Evolutionary conservation across 2,797 vertebrate species (phyloP).

Genomic region (Mycteria americana): DNA sequence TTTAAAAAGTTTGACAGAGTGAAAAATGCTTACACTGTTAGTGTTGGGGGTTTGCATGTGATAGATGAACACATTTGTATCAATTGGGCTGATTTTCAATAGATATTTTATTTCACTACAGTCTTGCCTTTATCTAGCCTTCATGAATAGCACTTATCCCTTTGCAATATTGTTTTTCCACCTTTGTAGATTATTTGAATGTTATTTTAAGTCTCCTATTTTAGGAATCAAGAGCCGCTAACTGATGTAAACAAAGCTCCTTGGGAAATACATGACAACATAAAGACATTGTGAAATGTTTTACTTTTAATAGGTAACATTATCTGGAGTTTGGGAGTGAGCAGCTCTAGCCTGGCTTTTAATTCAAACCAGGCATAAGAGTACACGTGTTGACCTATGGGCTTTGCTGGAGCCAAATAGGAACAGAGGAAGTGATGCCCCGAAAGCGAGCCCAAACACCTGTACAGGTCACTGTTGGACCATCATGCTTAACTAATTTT

Average conservation of each 20-base stretch:
- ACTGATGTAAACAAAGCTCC: not conserved
- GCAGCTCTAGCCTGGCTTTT: constrained; percentile 48
- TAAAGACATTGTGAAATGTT: constrained; percentile 12
- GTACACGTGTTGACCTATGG: constrained; percentile 75
- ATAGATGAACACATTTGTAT: not conserved
- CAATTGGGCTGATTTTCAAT: not conserved
- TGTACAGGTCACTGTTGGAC: constrained; percentile 86
- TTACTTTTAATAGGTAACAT: constrained; percentile 20
- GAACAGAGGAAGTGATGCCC: constrained; percentile 81
- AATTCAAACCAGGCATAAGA: constrained; percentile 71
- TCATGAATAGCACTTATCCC: not conserved
- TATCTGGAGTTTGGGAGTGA: not conserved
- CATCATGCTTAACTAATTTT: constrained; percentile 91
- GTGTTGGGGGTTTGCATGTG: not conserved
- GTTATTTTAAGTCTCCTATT: not conserved
- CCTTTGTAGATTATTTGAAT: not conserved
- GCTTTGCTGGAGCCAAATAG: constrained; percentile 55
- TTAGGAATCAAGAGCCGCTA: not conserved
- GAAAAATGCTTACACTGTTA: not conserved
- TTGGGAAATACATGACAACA: not conserved
- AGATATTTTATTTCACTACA: not conserved
- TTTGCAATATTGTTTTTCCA: not conserved
- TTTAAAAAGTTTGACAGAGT: not conserved
- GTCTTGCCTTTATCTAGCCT: not conserved
- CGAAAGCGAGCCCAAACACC: constrained; percentile 83